These are phyloP conservation scores for Holacanthella duospinosa DNA, from an alignment of 2,888 invertebrate species.

Conservation along the genomic window DNA sequence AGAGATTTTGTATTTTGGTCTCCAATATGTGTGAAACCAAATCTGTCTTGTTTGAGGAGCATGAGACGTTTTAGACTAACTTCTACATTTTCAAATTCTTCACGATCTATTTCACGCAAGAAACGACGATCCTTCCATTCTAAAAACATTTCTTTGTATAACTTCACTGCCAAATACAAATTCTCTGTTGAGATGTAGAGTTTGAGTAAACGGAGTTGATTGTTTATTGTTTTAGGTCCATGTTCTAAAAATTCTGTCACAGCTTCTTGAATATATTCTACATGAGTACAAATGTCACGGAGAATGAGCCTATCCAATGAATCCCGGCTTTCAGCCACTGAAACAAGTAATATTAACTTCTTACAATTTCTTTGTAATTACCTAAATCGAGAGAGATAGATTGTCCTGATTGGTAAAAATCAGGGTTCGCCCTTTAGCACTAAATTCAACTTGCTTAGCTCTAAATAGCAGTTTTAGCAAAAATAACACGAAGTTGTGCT, in stretches of 20 bases:
- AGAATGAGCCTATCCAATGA: constrained; percentile 15
- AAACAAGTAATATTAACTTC: neutral
- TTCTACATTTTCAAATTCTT: neutral
- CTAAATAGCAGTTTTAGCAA: too few species aligned
- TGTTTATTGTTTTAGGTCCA: neutral
- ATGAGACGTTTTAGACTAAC: neutral
- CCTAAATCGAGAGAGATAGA: too few species aligned
- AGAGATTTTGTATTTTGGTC: neutral
- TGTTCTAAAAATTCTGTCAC: constrained; percentile 10
- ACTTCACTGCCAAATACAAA: constrained; percentile 9
- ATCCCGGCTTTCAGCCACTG: constrained; percentile 12
- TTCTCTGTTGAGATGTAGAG: constrained; percentile 7
- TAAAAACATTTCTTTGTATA: constrained; percentile 10
- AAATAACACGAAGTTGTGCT: too few species aligned
- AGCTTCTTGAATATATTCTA: constrained; percentile 1
- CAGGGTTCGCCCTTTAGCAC: too few species aligned
- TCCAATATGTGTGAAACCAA: neutral
- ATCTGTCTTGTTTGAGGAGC: neutral
- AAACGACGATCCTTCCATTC: constrained; percentile 8
- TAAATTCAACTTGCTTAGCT: too few species aligned
- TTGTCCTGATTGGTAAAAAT: too few species aligned
- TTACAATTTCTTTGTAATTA: too few species aligned
- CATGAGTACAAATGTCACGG: neutral
- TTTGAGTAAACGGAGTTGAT: constrained; percentile 7
- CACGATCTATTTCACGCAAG: neutral